Conservation (phyloP, 2,888 invertebrate genomes). For the Smittia sp. region DNA sequence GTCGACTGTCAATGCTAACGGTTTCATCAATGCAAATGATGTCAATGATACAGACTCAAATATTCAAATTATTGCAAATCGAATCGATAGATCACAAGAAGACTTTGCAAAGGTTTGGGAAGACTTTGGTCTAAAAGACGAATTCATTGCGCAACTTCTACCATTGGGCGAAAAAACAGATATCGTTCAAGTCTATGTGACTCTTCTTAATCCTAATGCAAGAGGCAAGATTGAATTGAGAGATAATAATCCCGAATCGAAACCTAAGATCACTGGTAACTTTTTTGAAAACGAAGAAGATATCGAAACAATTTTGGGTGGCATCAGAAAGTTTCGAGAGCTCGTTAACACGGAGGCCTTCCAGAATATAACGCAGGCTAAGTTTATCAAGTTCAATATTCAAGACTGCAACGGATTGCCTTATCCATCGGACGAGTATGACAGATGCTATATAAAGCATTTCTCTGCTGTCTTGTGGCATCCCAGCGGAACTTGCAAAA, state of each 20-base stretch:
- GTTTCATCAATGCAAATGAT: not conserved
- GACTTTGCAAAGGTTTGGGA: not conserved
- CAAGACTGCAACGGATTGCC: not conserved
- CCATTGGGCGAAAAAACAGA: not conserved
- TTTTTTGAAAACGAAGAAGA: not conserved
- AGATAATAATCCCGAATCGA: not conserved
- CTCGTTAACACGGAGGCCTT: too few species aligned
- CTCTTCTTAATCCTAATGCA: not conserved
- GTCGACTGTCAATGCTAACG: not conserved
- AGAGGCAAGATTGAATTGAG: not conserved
- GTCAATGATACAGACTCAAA: not conserved
- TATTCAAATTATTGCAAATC: not conserved
- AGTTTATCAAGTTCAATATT: not conserved
- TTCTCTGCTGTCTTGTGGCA: not conserved
- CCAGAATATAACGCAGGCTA: not conserved
- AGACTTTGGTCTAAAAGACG: not conserved
- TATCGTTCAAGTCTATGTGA: not conserved
- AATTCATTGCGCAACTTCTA: not conserved
- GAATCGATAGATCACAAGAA: not conserved
- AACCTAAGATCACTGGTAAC: not conserved
- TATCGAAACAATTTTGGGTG: not conserved
- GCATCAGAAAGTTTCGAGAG: not conserved
- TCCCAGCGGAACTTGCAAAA: not conserved
- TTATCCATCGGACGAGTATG: not conserved
- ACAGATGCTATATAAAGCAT: not conserved